Base-by-base conservation (phyloP, 2,113 vertebrate species). In the Oncorhynchus mykiss region DNA sequence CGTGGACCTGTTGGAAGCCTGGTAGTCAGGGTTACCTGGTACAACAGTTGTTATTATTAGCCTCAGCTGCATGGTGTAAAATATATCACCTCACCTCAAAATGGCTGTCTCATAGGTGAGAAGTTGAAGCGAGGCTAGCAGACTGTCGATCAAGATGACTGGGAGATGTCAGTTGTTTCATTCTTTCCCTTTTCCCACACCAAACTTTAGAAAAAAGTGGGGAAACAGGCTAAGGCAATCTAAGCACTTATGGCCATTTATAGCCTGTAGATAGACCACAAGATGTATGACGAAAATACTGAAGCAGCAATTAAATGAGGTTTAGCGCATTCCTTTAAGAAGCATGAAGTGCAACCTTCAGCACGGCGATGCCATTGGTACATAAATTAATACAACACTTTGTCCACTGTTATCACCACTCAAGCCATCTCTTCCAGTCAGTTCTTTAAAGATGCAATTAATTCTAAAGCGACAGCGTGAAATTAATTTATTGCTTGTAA, bases 401-500 rank as follows among this genome's bases (percentile, higher is more conserved):
- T 86, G 88, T 91, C 90, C 89, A 79, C 74, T 70, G 83, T 90
- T 89, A 87, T 88, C 83, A 54, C 81, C 11, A 85, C 85, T 89
- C 82, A 82, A 90, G 86, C 88, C 87, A 86, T 90, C 87, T 86
- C 84, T 82, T 82, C 25, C 80, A 88, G 74, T 84, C 84, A 82
- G 82, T 87, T 88, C 79, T 88, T 74, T 82, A 74, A 83, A 90
- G 88, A 89, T 87, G 87, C 88, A 91, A 91, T 92, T 92, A 91
- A 89, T 91, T 92, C 89, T 75, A 90, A 91, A 86, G 90, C 90
- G 86, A 82, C 66, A 85, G 89, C 86, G 88, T 91, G 90, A 93
- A 93, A 91, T 91, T 88, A 90, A 92, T 93, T 84, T 91, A 90
- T 89, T 89, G 84, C 90, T 91, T 83, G 87, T 91, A 92, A 92